Evolutionary conservation across 2,797 vertebrate species (phyloP).

Genomic region (Danio albolineatus): DNA sequence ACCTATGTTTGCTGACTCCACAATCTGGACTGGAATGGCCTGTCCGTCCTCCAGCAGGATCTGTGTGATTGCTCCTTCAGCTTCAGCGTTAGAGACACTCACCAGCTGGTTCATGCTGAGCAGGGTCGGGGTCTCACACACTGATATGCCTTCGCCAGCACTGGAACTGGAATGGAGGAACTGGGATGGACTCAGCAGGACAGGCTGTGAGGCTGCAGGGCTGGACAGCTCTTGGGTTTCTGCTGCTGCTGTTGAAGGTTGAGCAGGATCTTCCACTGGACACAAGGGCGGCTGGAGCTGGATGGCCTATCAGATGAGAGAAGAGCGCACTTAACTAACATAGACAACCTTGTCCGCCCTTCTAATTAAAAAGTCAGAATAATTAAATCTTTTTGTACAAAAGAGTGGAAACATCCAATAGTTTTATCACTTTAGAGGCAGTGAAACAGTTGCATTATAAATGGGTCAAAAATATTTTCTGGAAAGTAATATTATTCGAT

Average conservation of each 20-base stretch:
- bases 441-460: too few species aligned
- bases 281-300: constrained; percentile 77
- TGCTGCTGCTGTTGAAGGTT: constrained; percentile 65
- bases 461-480: too few species aligned
- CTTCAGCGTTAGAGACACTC: constrained; percentile 65
- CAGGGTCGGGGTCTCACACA: constrained; percentile 66
- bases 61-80: constrained; percentile 69
- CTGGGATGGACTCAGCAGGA: constrained; percentile 68
- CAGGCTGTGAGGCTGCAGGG: constrained; percentile 64
- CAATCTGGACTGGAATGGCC: constrained; percentile 74
- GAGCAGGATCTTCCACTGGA: constrained; percentile 70
- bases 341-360: too few species aligned
- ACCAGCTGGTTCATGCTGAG: constrained; percentile 73
- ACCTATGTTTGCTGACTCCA: constrained; percentile 73
- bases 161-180: constrained; percentile 68
- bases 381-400: too few species aligned
- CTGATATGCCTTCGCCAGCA: constrained; percentile 58
- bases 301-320: constrained; percentile 42
- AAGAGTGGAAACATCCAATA: too few species aligned
- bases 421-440: too few species aligned
- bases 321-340: background rate
- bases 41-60: constrained; percentile 77
- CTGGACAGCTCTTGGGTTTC: constrained; percentile 68
- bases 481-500: too few species aligned
- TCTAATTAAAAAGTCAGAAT: too few species aligned